A percentile compares a stretch with the other conserved stretches of the same genome.
Conservation (phyloP, 2,113 vertebrate species). For the Anarrhichthys ocellatus region DNA sequence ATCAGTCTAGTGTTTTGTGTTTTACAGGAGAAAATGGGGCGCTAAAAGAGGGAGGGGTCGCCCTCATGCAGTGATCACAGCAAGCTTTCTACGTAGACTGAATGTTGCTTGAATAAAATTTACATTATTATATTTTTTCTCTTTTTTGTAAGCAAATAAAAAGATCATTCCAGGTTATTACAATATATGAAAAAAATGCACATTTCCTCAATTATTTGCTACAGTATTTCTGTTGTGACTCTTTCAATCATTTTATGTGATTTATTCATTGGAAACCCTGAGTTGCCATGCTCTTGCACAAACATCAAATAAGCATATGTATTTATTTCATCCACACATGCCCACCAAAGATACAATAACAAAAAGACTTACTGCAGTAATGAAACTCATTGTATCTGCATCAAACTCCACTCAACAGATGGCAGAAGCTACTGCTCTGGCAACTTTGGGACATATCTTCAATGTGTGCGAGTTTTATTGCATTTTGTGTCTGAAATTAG, state of each 20-base stretch:
- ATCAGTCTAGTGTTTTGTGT: conserved; percentile 4
- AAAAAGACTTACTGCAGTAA: neutral
- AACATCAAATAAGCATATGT: neutral
- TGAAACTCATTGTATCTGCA: neutral
- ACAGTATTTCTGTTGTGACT: neutral
- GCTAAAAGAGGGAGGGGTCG: neutral
- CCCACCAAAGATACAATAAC: neutral
- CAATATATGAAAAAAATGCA: neutral
- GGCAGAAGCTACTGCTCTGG: conserved; percentile 7
- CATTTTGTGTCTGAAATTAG: conserved; percentile 42
- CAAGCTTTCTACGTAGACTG: conserved; percentile 6
- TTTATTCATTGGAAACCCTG: neutral
- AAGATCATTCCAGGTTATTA: neutral
- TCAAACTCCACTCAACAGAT: conserved; percentile 36
- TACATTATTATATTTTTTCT: neutral
- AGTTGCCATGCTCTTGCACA: neutral
- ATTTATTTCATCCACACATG: neutral
- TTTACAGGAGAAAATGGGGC: conserved; percentile 14
- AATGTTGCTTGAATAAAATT: neutral
- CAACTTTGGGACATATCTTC: conserved; percentile 26
- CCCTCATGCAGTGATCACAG: neutral
- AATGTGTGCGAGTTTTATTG: conserved; percentile 14
- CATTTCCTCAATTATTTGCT: neutral
- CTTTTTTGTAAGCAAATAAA: neutral
- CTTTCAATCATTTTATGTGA: neutral